phyloP scores from a whole-genome alignment of 2,113 vertebrate species.

The Cyprinus carpio region DNA sequence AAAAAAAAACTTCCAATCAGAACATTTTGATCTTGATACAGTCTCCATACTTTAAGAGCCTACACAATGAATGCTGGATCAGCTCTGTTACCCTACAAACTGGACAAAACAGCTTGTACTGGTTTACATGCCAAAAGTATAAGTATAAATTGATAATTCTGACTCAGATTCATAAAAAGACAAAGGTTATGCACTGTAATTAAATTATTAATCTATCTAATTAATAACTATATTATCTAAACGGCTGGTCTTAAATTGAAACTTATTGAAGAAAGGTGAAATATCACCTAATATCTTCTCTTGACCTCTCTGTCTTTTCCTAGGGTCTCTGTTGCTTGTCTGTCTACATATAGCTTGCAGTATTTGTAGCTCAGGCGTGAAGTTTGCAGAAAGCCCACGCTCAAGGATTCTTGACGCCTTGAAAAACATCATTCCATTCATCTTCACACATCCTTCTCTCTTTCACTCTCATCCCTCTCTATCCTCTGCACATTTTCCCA shows the following conservation, averaged over 20 bases:
- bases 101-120: neutral
- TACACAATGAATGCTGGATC: neutral
- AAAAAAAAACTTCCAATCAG: constrained; percentile 20
- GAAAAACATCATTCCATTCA: constrained; percentile 48
- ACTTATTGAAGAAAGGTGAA: neutral
- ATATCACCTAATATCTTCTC: neutral
- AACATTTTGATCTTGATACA: constrained; percentile 3
- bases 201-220: neutral
- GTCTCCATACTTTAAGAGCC: neutral
- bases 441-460: constrained; percentile 33
- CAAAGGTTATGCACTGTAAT: neutral
- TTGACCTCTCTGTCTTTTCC: neutral
- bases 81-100: constrained; percentile 3
- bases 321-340: constrained; percentile 29
- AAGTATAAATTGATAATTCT: neutral
- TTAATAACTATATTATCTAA: neutral
- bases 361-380: constrained; percentile 68
- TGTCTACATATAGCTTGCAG: constrained; percentile 61
- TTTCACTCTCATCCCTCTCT: neutral
- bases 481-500: neutral
- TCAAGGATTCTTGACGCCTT: constrained; percentile 1
- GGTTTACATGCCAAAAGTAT: neutral
- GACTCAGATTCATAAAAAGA: neutral
- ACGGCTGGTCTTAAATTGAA: neutral
- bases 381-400: constrained; percentile 49